These are phyloP conservation scores for Thalpophila matura DNA, from an alignment of 2,888 invertebrate species.

Conservation along the genomic window DNA sequence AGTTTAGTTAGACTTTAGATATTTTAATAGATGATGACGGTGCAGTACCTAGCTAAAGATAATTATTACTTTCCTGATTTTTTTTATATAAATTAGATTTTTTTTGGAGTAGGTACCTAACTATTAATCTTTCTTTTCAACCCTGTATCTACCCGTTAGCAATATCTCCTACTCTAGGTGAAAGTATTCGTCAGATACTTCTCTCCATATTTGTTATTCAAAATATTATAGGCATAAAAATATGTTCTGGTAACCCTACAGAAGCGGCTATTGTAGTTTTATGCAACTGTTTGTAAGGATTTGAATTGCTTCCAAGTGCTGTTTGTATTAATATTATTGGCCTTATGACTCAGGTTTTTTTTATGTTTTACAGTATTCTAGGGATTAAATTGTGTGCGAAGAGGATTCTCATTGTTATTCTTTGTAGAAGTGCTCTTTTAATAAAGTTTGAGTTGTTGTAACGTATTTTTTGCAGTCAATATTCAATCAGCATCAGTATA, in stretches of 20 bases:
- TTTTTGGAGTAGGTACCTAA: too few relatives aligned
- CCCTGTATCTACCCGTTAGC: too few relatives aligned
- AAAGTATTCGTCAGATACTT: too few relatives aligned
- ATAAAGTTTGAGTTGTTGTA: background rate
- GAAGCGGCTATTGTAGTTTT: constrained; percentile 68
- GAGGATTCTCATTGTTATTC: constrained; percentile 17
- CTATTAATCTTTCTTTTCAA: too few relatives aligned
- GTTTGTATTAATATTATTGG: constrained; percentile 63
- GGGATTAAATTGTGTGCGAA: constrained; percentile 38
- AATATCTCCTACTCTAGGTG: too few relatives aligned
- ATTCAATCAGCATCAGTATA: too few relatives aligned
- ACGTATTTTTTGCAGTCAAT: background rate
- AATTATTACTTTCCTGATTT: too few relatives aligned
- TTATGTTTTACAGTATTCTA: constrained; percentile 34
- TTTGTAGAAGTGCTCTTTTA: background rate
- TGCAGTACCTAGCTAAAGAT: too few relatives aligned
- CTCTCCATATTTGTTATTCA: background rate
- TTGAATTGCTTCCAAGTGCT: constrained; percentile 77
- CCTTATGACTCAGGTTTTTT: constrained; percentile 60
- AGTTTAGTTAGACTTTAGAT: too few relatives aligned
- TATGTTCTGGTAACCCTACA: constrained; percentile 47
- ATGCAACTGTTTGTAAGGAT: constrained; percentile 76
- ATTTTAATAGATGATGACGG: too few relatives aligned
- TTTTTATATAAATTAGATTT: background rate
- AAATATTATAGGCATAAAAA: background rate